Percentiles rank a stretch among this genome's conserved stretches.
phyloP scores from a whole-genome alignment of 2,113 vertebrate genomes.

The Lathamus discolor region DNA sequence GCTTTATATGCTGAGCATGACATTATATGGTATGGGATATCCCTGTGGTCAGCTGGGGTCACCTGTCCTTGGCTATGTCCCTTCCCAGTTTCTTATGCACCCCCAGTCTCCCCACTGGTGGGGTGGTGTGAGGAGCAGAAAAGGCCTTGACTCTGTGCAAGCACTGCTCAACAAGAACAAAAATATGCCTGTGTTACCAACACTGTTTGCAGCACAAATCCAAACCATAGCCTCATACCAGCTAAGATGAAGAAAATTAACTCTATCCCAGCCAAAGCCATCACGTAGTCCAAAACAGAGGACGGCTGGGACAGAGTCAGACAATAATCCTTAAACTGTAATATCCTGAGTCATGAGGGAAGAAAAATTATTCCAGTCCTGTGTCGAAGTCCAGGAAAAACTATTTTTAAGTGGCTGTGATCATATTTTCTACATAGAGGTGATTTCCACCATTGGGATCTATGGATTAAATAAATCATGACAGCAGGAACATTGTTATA shows the following conservation, averaged over 20 bases:
- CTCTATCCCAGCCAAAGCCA: neutral
- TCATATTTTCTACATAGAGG: neutral
- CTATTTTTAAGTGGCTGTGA: neutral
- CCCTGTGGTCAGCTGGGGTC: neutral
- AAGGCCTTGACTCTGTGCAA: neutral
- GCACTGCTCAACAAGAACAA: neutral
- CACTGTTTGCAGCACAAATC: neutral
- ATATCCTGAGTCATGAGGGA: neutral
- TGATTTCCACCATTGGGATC: neutral
- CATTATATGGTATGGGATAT: neutral
- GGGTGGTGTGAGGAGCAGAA: neutral
- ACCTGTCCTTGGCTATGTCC: neutral
- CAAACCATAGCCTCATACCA: neutral
- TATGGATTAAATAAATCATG: neutral
- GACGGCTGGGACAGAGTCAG: neutral
- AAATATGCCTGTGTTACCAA: neutral
- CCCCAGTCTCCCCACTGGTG: neutral
- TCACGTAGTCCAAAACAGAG: neutral
- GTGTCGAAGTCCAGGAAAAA: neutral
- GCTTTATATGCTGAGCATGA: neutral
- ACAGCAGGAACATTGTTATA: neutral
- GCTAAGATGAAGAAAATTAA: neutral
- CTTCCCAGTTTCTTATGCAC: neutral
- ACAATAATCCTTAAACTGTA: neutral
- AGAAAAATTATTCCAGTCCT: neutral